Percentiles rank a stretch among this genome's conserved stretches.
phyloP scores from a whole-genome alignment of 1,140 invertebrate genomes.

The Drosophila tristis region DNA sequence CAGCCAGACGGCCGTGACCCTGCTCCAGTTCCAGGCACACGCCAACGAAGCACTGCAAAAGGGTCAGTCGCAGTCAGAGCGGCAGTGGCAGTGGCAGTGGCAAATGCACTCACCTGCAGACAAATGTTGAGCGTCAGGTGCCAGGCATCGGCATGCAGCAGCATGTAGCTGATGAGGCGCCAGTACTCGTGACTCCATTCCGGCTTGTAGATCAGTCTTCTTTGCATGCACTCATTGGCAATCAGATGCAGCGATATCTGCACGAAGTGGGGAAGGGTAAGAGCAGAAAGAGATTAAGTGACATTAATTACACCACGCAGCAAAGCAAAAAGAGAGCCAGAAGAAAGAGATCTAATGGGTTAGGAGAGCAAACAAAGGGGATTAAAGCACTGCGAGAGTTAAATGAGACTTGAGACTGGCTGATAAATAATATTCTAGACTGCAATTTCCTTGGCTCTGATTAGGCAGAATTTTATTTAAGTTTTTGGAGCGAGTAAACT shows the following conservation, averaged over 20 bases:
- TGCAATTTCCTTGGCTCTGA: no score
- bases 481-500: no score
- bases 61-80: no score
- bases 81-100: no score
- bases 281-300: slow-evolving; percentile 10
- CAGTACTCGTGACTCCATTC: slow-evolving; percentile 87
- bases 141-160: slow-evolving; percentile 90
- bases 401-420: no score
- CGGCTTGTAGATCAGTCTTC: slow-evolving; percentile 89
- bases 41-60: slow-evolving; percentile 87
- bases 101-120: slow-evolving; percentile 81
- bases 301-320: slow-evolving; percentile 2
- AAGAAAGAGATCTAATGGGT: no score
- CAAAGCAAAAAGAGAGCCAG: no score
- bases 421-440: no score
- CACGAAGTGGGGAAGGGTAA: slow-evolving; percentile 10
- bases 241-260: slow-evolving; percentile 86
- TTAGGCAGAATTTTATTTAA: no score
- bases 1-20: slow-evolving; percentile 89
- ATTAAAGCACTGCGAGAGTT: no score
- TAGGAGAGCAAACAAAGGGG: no score
- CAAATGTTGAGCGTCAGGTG: slow-evolving; percentile 87
- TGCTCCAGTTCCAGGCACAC: slow-evolving; percentile 93
- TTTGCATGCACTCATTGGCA: slow-evolving; percentile 84
- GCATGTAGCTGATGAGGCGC: slow-evolving; percentile 93